Base-by-base conservation (phyloP, 2,113 vertebrate genomes). In the Aix galericulata region DNA sequence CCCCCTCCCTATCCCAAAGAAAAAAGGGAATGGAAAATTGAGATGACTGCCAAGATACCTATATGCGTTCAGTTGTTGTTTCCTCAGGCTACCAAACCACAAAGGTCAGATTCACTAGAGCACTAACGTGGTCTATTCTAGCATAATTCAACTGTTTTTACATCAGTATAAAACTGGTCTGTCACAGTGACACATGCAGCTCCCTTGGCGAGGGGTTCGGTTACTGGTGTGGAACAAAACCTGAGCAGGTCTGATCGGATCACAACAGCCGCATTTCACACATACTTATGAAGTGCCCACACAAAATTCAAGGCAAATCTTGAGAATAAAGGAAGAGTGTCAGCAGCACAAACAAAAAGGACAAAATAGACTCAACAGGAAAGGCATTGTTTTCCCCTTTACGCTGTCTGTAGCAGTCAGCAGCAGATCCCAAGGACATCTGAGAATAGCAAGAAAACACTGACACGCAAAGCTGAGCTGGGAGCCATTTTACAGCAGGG, bases 1-100 rank as follows among this genome's bases (percentile, higher is more conserved):
- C 48, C 52, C 29, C n/a, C 77, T 88, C 29, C 50, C 55, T 88
- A 44, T 68, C 55, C 48, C 34, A n/a, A 53, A 67, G 66, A 68
- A 88, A 80, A 80, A 86, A 88, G 4, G 36, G 80, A 81, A 55
- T 4, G 58, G 83, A 86, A 93, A 92, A 90, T 50, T 18, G 82
- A 5, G 40, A 34, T 68, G 80, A 78, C 86, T 86, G 7, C 56
- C 8, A 66, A 89, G 77, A 66, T 68, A 91, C 62, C 82, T 74
- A 21, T 13, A 36, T 2, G 11, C 68, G 34, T 14, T 69, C 77
- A 59, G 86, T 8, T 82, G 76, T 69, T 12, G 27, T 91, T 59
- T 92, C 80, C 81, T 92, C 88, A 56, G 81, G 93, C 53, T 81
- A 73, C 62, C 83, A 84, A 64, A 55, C 22, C 90, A 59, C 69